A percentile compares a stretch with the other conserved stretches of the same genome.
These are phyloP conservation scores for Phoronis australis DNA, from an alignment of 2,888 invertebrate species.

Conservation along the genomic window DNA sequence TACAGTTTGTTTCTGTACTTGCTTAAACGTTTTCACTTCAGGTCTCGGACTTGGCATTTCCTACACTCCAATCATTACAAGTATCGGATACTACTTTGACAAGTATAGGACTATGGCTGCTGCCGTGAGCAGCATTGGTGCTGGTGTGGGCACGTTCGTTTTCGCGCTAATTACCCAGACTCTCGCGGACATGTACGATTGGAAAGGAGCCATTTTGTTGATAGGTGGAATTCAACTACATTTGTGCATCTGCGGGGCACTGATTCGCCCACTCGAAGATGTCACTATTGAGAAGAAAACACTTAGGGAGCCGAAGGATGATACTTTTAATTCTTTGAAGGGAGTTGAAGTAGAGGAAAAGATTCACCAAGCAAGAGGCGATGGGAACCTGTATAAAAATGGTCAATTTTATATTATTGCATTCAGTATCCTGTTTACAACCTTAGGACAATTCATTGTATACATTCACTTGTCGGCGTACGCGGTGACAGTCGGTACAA, in stretches of 20 bases:
- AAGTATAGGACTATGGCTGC: constrained; percentile 23
- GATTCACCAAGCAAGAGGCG: constrained; percentile 16
- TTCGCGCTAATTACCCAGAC: constrained; percentile 25
- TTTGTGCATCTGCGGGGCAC: constrained; percentile 22
- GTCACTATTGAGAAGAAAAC: too few relatives aligned
- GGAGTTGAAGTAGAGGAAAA: too few relatives aligned
- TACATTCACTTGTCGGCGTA: constrained; percentile 27
- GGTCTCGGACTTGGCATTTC: constrained; percentile 30
- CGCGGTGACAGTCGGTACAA: constrained; percentile 18
- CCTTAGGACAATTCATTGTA: constrained; percentile 26
- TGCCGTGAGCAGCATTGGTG: constrained; percentile 27
- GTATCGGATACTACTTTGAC: constrained; percentile 28
- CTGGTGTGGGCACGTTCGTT: constrained; percentile 28
- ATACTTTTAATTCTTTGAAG: too few relatives aligned
- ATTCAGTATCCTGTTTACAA: constrained; percentile 23
- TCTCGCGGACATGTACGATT: constrained; percentile 22
- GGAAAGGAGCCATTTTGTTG: constrained; percentile 25
- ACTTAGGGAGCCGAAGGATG: too few relatives aligned
- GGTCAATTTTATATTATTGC: constrained; percentile 19
- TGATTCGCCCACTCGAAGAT: constrained; percentile 27
- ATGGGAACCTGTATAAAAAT: constrained; percentile 23
- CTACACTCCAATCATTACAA: constrained; percentile 24
- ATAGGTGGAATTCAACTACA: constrained; percentile 25
- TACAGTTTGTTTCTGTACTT: too few relatives aligned
- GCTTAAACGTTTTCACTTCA: too few relatives aligned